Base-by-base conservation (phyloP, 2,888 invertebrate species). In the Himalopsyche tibetana region DNA sequence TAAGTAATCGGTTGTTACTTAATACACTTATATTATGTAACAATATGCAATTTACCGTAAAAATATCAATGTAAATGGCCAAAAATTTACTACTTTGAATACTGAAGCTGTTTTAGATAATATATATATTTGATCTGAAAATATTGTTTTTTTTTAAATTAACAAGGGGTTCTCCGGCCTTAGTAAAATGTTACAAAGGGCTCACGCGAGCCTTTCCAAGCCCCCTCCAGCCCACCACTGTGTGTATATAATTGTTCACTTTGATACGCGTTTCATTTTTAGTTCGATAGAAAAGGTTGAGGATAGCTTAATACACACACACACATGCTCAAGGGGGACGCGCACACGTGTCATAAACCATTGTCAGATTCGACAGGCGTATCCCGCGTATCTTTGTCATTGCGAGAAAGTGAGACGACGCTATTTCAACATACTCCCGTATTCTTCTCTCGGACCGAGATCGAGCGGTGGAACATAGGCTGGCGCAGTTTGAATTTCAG, bases 281-380 rank as follows among this genome's bases (percentile, higher is more conserved):
- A 28, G 36, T 69, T 69, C 11, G 2, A 45, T 74, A 36, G 5
- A 38, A 74, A 74, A 38, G 5, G 74, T 74, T 74, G 3, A 36
- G 38, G 12, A 74, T 8, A 19, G 2, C 36, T 38, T 12, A 1
- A 28, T 19, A 63, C 36, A 9, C 74, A 74, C 38, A 15, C 74
- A 74, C 74, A 38, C 74, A 74, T 74, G 28, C 74, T 74, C 36
- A 15, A 74, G 74, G 74, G 74, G 74, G 74, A 74, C 74, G 74
- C 74, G 74, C 63, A 74, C 74, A 74, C 74, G 74, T 74, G 74
- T 74, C 74, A 36, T 74, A 74, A 74, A 74, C 74, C 74, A 74
- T 74, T 74, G 74, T 74, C 74, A 74, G 74, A 74, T 74, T 74
- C 74, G 74, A 74, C 74, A 74, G 74, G 74, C 74, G 74, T 74